Conservation (phyloP, 2,113 vertebrate species). For the Egretta garzetta region DNA sequence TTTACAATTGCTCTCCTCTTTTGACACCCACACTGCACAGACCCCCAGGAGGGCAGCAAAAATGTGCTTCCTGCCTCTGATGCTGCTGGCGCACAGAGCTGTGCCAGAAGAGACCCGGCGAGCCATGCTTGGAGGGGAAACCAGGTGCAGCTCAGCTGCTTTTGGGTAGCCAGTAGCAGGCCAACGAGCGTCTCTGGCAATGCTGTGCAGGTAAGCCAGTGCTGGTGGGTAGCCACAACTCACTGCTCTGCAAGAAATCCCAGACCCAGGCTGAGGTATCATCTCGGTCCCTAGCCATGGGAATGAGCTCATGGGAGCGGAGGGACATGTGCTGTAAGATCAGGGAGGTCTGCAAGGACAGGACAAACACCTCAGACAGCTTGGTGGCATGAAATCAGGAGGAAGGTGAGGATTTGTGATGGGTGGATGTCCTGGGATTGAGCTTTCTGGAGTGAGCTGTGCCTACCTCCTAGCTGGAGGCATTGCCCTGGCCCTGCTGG, state of each 20-base stretch:
- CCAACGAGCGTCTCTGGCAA: not conserved
- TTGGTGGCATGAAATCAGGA: not conserved
- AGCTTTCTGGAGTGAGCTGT: not conserved
- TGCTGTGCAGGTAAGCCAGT: not conserved
- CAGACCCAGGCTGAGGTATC: rapidly evolving
- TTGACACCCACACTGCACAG: not conserved
- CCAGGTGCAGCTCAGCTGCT: not conserved
- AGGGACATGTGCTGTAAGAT: not conserved
- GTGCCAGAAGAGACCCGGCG: rapidly evolving
- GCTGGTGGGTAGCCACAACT: not conserved
- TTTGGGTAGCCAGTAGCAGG: not conserved
- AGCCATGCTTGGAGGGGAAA: not conserved
- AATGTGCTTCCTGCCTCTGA: not conserved
- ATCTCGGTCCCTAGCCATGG: rapidly evolving
- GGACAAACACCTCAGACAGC: not conserved
- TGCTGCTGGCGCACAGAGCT: not conserved
- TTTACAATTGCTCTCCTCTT: not conserved
- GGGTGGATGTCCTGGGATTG: not conserved
- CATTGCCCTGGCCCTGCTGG: not conserved
- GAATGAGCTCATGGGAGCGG: not conserved
- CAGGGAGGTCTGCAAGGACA: not conserved
- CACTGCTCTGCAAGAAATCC: not conserved
- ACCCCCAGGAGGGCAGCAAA: not conserved
- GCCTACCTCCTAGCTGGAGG: not conserved
- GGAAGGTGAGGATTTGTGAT: not conserved